These are phyloP conservation scores for Caenorhabditis elegans DNA, from an alignment of 1,140 invertebrate genomes.

Conservation along the genomic window DNA sequence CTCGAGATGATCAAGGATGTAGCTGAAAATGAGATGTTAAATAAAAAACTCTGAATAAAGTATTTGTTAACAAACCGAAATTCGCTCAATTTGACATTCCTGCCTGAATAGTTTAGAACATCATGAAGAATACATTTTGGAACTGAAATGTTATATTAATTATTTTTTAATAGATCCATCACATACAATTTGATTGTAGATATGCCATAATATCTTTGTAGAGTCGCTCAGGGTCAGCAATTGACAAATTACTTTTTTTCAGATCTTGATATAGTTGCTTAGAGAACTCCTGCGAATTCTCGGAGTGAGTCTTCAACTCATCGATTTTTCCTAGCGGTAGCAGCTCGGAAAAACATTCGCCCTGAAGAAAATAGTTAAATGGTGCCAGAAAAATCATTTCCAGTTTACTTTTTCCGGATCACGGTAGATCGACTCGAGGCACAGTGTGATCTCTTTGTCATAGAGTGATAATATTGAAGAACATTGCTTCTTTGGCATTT, in stretches of 20 bases:
- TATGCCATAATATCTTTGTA: neutral
- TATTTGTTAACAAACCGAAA: neutral
- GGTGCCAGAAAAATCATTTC: too few species aligned
- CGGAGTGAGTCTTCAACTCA: neutral
- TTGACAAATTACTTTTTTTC: neutral
- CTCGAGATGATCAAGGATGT: neutral
- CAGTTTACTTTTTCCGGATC: neutral
- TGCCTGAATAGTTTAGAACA: neutral
- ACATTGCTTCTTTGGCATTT: neutral
- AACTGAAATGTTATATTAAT: neutral
- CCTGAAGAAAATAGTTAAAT: neutral
- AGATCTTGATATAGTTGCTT: neutral
- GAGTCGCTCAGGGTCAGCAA: neutral
- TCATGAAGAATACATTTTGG: neutral
- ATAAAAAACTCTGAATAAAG: neutral
- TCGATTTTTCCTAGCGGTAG: neutral
- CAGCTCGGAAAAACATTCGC: neutral
- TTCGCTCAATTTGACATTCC: neutral
- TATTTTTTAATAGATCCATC: too few species aligned
- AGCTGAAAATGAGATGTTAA: neutral
- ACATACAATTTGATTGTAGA: neutral
- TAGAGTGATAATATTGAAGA: neutral
- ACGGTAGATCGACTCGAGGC: neutral
- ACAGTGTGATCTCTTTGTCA: neutral
- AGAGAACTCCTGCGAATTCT: neutral